Percentiles rank a stretch among this genome's conserved stretches.
Evolutionary conservation across 1,140 invertebrate species (phyloP).

Genomic region (Neuroterus valhalla): DNA sequence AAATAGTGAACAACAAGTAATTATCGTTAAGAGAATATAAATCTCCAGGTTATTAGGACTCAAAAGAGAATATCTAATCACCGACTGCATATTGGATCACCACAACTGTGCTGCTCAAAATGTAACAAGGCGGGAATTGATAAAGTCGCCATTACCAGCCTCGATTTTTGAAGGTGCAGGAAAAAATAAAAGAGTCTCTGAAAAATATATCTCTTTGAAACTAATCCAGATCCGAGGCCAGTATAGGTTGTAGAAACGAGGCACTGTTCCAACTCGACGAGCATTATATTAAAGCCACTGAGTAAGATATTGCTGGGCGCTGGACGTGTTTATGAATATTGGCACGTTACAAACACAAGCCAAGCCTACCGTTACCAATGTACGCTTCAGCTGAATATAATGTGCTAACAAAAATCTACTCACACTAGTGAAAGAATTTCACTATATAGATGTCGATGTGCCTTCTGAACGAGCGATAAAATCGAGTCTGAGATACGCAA

Average conservation of each 20-base stretch:
- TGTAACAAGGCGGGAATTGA: conserved; percentile 20
- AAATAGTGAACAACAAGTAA: background rate
- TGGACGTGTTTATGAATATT: conserved; percentile 70
- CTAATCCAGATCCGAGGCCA: conserved; percentile 24
- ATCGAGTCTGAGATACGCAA: conserved; percentile 1
- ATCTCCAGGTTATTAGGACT: background rate
- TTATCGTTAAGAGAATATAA: background rate
- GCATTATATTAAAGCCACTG: conserved; percentile 41
- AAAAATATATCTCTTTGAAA: conserved; percentile 13
- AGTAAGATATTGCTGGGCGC: conserved; percentile 64
- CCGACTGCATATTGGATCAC: background rate
- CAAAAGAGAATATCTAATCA: background rate
- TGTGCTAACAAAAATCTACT: background rate
- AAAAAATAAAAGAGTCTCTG: conserved; percentile 7
- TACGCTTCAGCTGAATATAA: background rate
- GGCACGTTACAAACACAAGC: conserved; percentile 53
- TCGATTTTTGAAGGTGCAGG: conserved; percentile 9
- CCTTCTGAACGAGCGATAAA: background rate
- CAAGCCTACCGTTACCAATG: conserved; percentile 41
- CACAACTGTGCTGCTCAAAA: background rate
- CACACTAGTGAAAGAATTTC: background rate
- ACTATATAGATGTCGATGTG: conserved; percentile 21
- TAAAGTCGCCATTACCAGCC: conserved; percentile 10
- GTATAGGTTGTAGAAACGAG: background rate
- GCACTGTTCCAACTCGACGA: conserved; percentile 24